Conservation (phyloP, 2,113 vertebrate genomes). For the Oxygymnocypris stewartii region DNA sequence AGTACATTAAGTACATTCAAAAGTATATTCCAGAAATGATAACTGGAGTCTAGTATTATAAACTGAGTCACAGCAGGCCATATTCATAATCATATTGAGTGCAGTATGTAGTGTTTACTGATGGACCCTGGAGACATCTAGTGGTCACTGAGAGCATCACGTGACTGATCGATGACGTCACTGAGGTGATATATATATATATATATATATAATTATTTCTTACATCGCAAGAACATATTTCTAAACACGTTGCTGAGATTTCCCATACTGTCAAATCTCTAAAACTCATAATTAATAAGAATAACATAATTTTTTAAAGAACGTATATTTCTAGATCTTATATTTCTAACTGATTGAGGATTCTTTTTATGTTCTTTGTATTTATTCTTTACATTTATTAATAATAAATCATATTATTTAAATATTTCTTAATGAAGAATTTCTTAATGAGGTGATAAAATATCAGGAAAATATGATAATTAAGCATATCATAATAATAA, state of each 20-base stretch:
- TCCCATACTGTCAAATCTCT: neutral
- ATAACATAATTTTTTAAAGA: neutral
- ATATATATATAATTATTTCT: neutral
- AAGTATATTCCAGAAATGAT: neutral
- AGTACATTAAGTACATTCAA: neutral
- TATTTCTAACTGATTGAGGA: neutral
- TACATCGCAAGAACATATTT: neutral
- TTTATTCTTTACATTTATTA: too few relatives aligned
- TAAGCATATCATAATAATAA: too few relatives aligned
- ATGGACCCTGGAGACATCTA: neutral
- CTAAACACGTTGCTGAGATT: neutral
- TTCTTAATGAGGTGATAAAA: neutral
- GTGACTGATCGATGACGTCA: neutral
- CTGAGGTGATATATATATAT: too few relatives aligned
- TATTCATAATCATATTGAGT: neutral
- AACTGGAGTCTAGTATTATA: neutral
- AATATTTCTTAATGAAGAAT: neutral
- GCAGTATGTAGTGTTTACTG: neutral
- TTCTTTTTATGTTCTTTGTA: too few relatives aligned
- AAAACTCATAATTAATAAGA: neutral
- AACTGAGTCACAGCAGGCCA: neutral
- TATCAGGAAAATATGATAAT: too few relatives aligned
- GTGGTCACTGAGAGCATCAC: neutral
- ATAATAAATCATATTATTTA: neutral
- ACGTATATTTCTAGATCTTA: neutral